Percentiles rank a stretch among this genome's conserved stretches.
phyloP scores from a whole-genome alignment of 2,797 vertebrate genomes.

The Notolepis coatsorum region DNA sequence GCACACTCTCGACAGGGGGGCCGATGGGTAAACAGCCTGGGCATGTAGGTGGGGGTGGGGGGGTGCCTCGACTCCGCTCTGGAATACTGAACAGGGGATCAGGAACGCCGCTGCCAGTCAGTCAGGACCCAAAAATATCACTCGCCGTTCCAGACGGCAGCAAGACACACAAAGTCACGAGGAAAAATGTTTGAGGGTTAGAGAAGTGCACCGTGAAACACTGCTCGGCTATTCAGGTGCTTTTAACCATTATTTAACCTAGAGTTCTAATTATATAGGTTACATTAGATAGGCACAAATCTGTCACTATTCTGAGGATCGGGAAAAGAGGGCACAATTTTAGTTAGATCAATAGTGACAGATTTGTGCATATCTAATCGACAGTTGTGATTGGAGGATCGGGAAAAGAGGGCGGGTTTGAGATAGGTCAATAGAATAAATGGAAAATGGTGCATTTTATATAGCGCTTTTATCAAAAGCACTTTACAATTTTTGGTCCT shows the following conservation, averaged over 20 bases:
- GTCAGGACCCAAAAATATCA: conserved; percentile 63
- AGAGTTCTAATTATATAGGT: too few species aligned
- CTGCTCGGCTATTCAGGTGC: neutral
- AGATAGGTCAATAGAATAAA: too few species aligned
- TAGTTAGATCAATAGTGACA: too few species aligned
- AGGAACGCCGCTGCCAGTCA: conserved; percentile 58
- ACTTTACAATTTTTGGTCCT: too few species aligned
- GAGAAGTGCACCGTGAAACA: neutral
- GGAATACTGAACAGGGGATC: conserved; percentile 82
- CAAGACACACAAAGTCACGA: conserved; percentile 49
- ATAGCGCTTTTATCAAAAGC: too few species aligned
- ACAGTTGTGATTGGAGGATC: too few species aligned
- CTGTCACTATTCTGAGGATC: too few species aligned
- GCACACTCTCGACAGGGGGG: conserved; percentile 68
- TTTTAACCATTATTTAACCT: neutral
- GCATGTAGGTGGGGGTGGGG: conserved; percentile 60
- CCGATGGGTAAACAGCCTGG: conserved; percentile 79
- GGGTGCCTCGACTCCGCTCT: conserved; percentile 58
- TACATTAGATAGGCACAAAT: too few species aligned
- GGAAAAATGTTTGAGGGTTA: conserved; percentile 39
- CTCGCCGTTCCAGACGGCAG: conserved; percentile 53
- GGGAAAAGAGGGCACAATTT: too few species aligned
- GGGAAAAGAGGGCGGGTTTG: too few species aligned
- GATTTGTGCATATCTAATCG: too few species aligned
- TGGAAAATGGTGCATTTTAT: too few species aligned